A percentile compares a stretch with the other conserved stretches of the same genome.
These are phyloP conservation scores for Lepidonotus clava DNA, from an alignment of 2,888 invertebrate species.

Conservation along the genomic window DNA sequence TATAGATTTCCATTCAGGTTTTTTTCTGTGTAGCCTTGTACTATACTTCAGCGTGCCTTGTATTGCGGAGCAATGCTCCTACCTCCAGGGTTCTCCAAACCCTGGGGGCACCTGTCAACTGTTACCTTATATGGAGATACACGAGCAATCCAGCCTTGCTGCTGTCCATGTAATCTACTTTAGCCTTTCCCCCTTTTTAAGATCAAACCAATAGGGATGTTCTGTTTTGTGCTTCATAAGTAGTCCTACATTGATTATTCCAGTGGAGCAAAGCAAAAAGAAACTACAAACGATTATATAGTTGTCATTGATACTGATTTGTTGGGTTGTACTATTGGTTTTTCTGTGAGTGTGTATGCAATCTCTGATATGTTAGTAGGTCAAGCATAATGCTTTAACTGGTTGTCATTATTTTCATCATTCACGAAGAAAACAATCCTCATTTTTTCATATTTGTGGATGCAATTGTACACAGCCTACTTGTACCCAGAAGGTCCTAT, in stretches of 20 bases:
- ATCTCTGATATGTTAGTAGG: constrained; percentile 34
- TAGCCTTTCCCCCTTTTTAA: background rate
- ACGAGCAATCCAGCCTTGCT: background rate
- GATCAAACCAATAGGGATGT: background rate
- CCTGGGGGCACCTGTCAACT: background rate
- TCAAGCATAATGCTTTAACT: constrained; percentile 29
- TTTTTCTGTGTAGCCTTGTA: constrained; percentile 23
- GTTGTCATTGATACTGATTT: constrained; percentile 28
- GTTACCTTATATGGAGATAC: background rate
- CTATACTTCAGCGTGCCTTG: constrained; percentile 17
- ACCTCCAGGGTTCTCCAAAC: background rate
- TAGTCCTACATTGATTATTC: constrained; percentile 47
- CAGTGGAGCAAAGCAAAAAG: constrained; percentile 19
- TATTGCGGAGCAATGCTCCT: background rate
- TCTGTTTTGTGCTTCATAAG: constrained; percentile 10
- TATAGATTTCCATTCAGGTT: background rate
- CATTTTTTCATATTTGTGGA: background rate
- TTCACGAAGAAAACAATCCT: background rate
- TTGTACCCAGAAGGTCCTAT: background rate
- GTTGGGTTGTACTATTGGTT: constrained; percentile 38
- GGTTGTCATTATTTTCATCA: constrained; percentile 12
- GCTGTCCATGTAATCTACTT: background rate
- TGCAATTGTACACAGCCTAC: constrained; percentile 14
- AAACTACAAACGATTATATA: constrained; percentile 36
- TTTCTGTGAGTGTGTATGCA: constrained; percentile 35